Conservation (phyloP, 2,888 invertebrate species). For the Parasteatoda lunata region DNA sequence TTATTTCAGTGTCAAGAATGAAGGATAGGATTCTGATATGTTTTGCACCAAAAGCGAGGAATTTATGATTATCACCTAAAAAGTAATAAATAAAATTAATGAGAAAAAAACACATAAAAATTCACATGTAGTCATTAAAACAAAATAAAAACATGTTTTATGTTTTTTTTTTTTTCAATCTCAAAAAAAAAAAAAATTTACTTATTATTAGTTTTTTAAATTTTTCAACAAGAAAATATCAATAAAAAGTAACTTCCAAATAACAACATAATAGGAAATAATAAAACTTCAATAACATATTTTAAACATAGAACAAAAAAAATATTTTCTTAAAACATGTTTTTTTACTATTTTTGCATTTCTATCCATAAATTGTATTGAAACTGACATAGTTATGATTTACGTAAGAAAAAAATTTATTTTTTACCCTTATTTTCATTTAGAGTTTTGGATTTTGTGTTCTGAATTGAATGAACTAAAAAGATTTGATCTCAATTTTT, state of each 20-base stretch:
- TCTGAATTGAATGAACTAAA: too few species aligned
- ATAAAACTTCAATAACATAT: too few species aligned
- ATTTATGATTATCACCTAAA: conserved; percentile 14
- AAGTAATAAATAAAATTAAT: conserved; percentile 1
- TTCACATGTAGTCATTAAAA: not conserved
- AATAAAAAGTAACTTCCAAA: not conserved
- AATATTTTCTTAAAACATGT: not conserved
- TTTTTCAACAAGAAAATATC: not conserved
- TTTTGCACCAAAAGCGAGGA: conserved; percentile 47
- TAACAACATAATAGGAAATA: not conserved
- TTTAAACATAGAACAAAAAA: not conserved
- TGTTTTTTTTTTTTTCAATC: too few species aligned
- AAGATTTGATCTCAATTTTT: too few species aligned
- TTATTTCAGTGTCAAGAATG: not conserved
- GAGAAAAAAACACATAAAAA: not conserved
- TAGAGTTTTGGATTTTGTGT: too few species aligned
- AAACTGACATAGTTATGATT: too few species aligned
- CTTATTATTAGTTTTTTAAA: not conserved
- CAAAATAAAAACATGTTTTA: not conserved
- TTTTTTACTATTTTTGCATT: too few species aligned
- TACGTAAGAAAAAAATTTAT: too few species aligned
- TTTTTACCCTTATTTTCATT: too few species aligned
- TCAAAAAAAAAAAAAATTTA: not conserved
- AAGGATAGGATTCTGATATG: conserved; percentile 21
- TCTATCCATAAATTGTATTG: too few species aligned